Evolutionary conservation across 2,113 vertebrate genomes (phyloP).

Genomic region (Platichthys flesus): DNA sequence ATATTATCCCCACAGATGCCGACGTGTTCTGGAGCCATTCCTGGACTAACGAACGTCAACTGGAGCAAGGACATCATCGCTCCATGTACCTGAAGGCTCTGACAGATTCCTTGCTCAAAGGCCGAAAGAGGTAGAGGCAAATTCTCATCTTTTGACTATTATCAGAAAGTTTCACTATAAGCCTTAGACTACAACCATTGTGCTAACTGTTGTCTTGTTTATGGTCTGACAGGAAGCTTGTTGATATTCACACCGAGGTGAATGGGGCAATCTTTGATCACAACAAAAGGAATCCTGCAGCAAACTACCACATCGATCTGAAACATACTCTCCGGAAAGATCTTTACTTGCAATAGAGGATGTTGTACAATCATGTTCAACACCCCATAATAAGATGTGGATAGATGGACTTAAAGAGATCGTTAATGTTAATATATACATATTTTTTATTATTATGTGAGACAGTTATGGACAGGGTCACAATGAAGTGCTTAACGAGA

Average conservation of each 20-base stretch:
- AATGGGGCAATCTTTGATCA: slow-evolving; percentile 83
- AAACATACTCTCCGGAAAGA: slow-evolving; percentile 90
- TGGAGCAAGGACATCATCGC: slow-evolving; percentile 66
- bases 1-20: slow-evolving; percentile 82
- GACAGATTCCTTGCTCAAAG: slow-evolving; percentile 75
- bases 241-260: slow-evolving; percentile 87
- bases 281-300: slow-evolving; percentile 76
- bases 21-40: slow-evolving; percentile 95
- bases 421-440: too few species aligned
- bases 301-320: slow-evolving; percentile 80
- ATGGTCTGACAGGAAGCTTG: slow-evolving; percentile 81
- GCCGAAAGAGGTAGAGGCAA: slow-evolving; percentile 80
- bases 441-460: too few species aligned
- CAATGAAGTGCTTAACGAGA: too few species aligned
- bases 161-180: background rate
- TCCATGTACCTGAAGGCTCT: slow-evolving; percentile 87
- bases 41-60: slow-evolving; percentile 75
- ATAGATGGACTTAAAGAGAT: too few species aligned
- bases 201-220: slow-evolving; percentile 30
- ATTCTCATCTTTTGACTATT: background rate
- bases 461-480: background rate
- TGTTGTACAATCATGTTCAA: background rate
- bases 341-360: slow-evolving; percentile 80
- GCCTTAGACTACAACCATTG: too few species aligned
- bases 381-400: too few species aligned